Base-by-base conservation (phyloP, 2,113 vertebrate genomes). In the Polyodon spathula region DNA sequence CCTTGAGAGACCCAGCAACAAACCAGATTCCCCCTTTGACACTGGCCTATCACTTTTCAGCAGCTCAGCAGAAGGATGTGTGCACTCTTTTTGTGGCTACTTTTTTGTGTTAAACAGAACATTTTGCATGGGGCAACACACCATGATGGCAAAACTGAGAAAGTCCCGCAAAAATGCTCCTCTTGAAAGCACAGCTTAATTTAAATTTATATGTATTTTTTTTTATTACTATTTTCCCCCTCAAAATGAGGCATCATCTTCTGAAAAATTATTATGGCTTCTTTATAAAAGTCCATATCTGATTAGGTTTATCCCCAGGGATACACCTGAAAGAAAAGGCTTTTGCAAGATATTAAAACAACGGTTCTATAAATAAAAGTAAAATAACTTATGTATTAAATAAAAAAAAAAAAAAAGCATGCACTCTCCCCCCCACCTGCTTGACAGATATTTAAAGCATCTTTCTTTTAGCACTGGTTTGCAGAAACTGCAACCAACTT, bases 321-420 rank as follows among this genome's bases (percentile, higher is more conserved):
- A 89, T 76, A 89, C 68, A 92, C 90, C 90, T 93, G 89, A 89
- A 93, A 92, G 86, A 93, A 93, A 93, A 92, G 88, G 90, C 91
- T 93, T 91, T 85, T 86, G 89, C 81, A 92, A 93, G 78, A 87
- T 78, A 88, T 92, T 88, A 91, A 91, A 86, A 88, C 66, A 67
- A 81, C 81, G 81, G 61, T 89, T n/a, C 83, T 76, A 83, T 78
- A 89, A 68, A 80, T 70, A 79, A 77, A 82, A 71, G 4, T 17
- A 55, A 55, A 27, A 27, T 27, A 27, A 27, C 27, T 1, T 27
- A n/a, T n/a, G 14, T 46, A 46, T 46, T 62, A 64, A 56, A 40
- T 46, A 60, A 44, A 64, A 63, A 37, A 53, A 37, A 44, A 63
- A 46, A 56, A 53, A 61, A 42, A 68, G n/a, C 55, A 61, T 50